Conservation (phyloP, 1,140 invertebrate genomes). For the Zaprionus ornatus region DNA sequence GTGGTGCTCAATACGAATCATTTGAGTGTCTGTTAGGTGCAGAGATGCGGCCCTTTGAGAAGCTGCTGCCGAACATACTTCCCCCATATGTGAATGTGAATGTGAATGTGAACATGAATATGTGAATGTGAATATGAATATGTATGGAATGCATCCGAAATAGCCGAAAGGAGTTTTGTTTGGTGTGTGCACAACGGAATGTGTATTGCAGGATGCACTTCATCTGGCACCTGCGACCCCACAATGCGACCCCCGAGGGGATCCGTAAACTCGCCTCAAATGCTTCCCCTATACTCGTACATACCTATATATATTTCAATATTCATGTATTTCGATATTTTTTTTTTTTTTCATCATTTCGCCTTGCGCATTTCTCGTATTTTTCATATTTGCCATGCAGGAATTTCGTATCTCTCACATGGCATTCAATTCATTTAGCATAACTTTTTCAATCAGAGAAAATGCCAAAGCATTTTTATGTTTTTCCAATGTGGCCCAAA, state of each 20-base stretch:
- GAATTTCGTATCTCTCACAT: conserved; percentile 39
- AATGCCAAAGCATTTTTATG: conserved; percentile 56
- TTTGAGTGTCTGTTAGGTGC: conserved; percentile 80
- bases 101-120: conserved; percentile 7
- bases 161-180: not conserved
- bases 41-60: not conserved
- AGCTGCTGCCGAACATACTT: not conserved
- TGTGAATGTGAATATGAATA: conserved; percentile 13
- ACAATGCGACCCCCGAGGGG: not conserved
- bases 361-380: conserved; percentile 7
- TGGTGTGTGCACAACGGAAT: not conserved
- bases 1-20: conserved; percentile 82
- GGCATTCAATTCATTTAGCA: conserved; percentile 47
- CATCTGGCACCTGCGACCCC: not conserved
- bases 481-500: conserved; percentile 61
- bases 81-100: not conserved
- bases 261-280: conserved; percentile 11
- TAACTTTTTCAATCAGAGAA: conserved; percentile 56
- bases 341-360: not conserved
- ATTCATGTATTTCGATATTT: not conserved
- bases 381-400: conserved; percentile 24
- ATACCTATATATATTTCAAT: not conserved
- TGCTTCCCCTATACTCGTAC: not conserved
- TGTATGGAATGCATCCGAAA: not conserved
- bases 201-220: not conserved